Base-by-base conservation (phyloP, 2,113 vertebrate genomes). In the Conger conger region DNA sequence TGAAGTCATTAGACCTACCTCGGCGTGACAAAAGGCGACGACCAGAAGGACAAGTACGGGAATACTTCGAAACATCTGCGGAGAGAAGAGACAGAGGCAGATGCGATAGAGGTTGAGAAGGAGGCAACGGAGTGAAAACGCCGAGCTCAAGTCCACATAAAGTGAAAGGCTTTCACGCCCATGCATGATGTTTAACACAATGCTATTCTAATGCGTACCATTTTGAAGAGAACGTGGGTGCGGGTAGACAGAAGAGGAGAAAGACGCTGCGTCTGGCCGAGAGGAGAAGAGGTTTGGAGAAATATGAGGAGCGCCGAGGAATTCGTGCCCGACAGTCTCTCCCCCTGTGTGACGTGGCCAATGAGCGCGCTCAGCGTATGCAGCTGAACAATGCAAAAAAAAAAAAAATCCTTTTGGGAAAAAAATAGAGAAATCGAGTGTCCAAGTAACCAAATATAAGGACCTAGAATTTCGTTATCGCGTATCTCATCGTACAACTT, bases 61-160 rank as follows among this genome's bases (percentile, higher is more conserved):
- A 45, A 82, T 27, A 77, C 42, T 86, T 82, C 73, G 80, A 60
- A 86, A 86, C 84, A 86, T 86, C 84, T 86, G 80, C 68, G 73
- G 73, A 53, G 79, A 53, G 20, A 81, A 76, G 40, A 85, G 20
- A 37, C 23, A 57, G 73, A 54, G 83, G n/a, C 57, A 63, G 57
- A 63, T 38, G 80, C 33, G 27, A 82, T 27, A 60, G 20, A 68
- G 76, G 73, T 60, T 60, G 53, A 35, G 33, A 38, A 60, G n/a
- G 11, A 36, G 50, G n/a, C 3, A 54, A 54, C 9, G 16, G 35
- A 1, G 45, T 11, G 2, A 27, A 82, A 27, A 38, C 79, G 20
- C 38, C 20, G 7, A 36, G n/a, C 45, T 68, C 36, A 82, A 57
- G 27, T 38, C 33, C 30, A 38, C 37, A 50, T 0, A 38, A 37